phyloP scores from a whole-genome alignment of 1,140 invertebrate species.

The Heliconius hermathena region DNA sequence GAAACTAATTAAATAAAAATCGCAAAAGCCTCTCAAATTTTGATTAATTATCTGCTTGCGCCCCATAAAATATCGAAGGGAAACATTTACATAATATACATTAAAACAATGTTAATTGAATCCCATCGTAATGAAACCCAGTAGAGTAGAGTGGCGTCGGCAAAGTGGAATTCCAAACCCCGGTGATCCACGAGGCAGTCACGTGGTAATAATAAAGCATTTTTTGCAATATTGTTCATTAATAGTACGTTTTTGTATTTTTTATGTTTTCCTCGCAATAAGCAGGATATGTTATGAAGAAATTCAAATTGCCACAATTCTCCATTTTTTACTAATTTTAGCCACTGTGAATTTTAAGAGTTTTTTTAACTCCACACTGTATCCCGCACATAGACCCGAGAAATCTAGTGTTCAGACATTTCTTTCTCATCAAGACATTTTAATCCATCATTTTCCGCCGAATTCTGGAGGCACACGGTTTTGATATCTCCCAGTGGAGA shows the following conservation, averaged over 20 bases:
- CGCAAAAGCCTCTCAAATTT: slow-evolving; percentile 21
- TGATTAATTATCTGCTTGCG: slow-evolving; percentile 38
- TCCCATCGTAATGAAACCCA: slow-evolving; percentile 43
- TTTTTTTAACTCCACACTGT: no score
- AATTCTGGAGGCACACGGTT: no score
- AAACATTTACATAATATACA: slow-evolving; percentile 45
- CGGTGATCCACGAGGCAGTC: slow-evolving; percentile 32
- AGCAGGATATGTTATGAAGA: no score
- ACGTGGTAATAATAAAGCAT: slow-evolving; percentile 25
- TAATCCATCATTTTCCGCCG: no score
- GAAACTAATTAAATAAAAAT: slow-evolving; percentile 14
- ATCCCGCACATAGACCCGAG: no score
- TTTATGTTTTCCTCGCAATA: no score
- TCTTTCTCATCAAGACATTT: no score
- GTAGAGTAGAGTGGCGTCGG: slow-evolving; percentile 37
- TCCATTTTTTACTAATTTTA: no score
- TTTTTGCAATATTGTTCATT: slow-evolving; percentile 12
- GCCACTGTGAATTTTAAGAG: no score
- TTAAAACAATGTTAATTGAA: slow-evolving; percentile 52
- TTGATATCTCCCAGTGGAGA: no score
- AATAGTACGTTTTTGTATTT: background rate
- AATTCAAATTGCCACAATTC: no score
- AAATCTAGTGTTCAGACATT: no score
- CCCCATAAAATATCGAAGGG: slow-evolving; percentile 42
- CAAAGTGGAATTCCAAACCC: slow-evolving; percentile 38